Percentiles rank a stretch among this genome's conserved stretches.
These are phyloP conservation scores for Seira musarum DNA, from an alignment of 2,888 invertebrate species.

Conservation along the genomic window DNA sequence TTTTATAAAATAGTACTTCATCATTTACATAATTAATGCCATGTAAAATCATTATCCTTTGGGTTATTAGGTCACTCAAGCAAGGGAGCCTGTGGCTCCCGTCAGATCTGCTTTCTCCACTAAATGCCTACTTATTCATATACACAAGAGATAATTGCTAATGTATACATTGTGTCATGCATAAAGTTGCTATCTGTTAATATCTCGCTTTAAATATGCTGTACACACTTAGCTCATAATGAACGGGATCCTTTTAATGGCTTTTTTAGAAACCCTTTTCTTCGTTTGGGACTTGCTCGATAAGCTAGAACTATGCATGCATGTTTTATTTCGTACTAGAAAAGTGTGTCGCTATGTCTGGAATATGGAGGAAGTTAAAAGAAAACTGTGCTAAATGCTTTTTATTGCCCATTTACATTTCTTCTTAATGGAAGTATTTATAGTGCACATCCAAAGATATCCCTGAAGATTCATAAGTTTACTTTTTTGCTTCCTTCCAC, in stretches of 20 bases:
- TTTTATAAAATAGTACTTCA: slow-evolving; percentile 9
- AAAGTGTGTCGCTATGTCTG: slow-evolving; percentile 1
- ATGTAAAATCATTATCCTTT: slow-evolving; percentile 1
- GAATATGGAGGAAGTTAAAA: background rate
- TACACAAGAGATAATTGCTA: background rate
- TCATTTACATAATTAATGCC: slow-evolving; percentile 1
- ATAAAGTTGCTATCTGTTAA: background rate
- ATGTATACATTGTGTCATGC: background rate
- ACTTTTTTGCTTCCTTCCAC: background rate
- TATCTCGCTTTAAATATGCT: background rate
- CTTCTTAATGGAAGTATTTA: slow-evolving; percentile 14
- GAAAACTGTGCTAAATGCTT: slow-evolving; percentile 45
- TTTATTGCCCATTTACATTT: slow-evolving; percentile 32
- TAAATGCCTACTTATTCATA: too few relatives aligned
- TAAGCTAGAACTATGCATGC: background rate
- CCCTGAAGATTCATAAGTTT: slow-evolving; percentile 34
- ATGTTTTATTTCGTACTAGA: background rate
- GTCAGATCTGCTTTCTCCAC: too few relatives aligned
- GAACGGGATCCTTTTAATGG: background rate
- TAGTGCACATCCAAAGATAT: slow-evolving; percentile 16
- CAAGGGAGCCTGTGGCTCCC: too few relatives aligned
- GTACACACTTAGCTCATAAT: slow-evolving; percentile 1
- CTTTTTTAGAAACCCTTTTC: background rate
- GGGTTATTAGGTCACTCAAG: too few relatives aligned
- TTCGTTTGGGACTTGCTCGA: background rate